Evolutionary conservation across 2,113 vertebrate species (phyloP).

Genomic region (Cryptotis parvus): DNA sequence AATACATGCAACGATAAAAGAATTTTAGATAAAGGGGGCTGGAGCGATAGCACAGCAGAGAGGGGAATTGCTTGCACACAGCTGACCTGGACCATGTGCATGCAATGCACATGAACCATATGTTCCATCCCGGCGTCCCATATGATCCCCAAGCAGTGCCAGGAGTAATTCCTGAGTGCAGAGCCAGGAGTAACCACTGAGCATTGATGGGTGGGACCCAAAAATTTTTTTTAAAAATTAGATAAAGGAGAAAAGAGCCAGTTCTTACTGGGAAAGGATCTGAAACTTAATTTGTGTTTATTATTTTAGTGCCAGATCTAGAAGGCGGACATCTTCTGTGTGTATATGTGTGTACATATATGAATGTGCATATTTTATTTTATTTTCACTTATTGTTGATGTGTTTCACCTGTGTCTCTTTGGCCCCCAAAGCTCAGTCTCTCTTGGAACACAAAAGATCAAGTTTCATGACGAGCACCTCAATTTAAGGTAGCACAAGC

Average conservation of each 20-base stretch:
- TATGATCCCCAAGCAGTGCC: too few species aligned
- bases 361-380: background rate
- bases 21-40: background rate
- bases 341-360: background rate
- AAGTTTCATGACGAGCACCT: background rate
- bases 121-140: too few species aligned
- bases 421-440: background rate
- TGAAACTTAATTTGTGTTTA: background rate
- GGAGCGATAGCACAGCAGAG: too few species aligned
- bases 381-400: background rate
- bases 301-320: background rate
- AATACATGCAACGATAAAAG: background rate
- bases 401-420: background rate
- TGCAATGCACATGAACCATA: too few species aligned
- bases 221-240: too few species aligned
- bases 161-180: too few species aligned
- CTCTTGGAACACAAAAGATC: background rate
- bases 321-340: background rate
- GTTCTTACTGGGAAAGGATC: background rate
- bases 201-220: too few species aligned
- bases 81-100: too few species aligned
- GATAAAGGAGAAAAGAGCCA: fast-evolving
- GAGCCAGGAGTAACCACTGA: too few species aligned
- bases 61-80: too few species aligned
- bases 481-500: background rate